phyloP scores from a whole-genome alignment of 2,797 vertebrate species.

The Tangara arthus region DNA sequence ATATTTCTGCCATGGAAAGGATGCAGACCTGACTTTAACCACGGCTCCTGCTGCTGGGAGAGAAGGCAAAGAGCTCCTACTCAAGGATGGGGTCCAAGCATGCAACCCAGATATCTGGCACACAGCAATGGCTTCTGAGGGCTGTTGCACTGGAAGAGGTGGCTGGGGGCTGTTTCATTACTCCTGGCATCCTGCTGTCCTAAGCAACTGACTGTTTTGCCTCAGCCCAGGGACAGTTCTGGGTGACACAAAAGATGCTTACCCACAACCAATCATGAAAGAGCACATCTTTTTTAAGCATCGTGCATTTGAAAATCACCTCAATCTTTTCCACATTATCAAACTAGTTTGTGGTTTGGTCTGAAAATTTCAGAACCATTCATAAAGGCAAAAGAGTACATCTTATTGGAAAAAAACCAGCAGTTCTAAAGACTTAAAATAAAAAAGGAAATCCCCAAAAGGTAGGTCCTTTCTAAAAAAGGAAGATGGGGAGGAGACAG shows the following conservation, averaged over 20 bases:
- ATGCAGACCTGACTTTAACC: not conserved
- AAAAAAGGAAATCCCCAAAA: not conserved
- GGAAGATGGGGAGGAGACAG: not conserved
- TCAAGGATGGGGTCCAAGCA: fast-evolving
- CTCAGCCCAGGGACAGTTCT: not conserved
- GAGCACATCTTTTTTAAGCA: not conserved
- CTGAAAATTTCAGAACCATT: not conserved
- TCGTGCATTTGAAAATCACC: not conserved
- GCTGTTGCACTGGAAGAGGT: not conserved
- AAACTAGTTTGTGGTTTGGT: not conserved
- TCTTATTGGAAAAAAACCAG: not conserved
- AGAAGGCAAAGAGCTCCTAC: not conserved
- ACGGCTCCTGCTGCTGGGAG: not conserved
- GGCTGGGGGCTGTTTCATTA: not conserved
- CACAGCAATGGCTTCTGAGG: not conserved
- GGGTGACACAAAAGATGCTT: not conserved
- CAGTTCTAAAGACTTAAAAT: not conserved
- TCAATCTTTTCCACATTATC: not conserved
- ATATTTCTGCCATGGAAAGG: not conserved
- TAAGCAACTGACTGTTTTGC: not conserved
- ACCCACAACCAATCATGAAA: not conserved
- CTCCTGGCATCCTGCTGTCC: not conserved
- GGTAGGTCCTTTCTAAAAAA: not conserved
- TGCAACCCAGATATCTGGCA: not conserved
- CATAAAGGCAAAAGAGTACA: not conserved